These are phyloP conservation scores for Barnardius zonarius DNA, from an alignment of 2,113 vertebrate species.

Conservation along the genomic window DNA sequence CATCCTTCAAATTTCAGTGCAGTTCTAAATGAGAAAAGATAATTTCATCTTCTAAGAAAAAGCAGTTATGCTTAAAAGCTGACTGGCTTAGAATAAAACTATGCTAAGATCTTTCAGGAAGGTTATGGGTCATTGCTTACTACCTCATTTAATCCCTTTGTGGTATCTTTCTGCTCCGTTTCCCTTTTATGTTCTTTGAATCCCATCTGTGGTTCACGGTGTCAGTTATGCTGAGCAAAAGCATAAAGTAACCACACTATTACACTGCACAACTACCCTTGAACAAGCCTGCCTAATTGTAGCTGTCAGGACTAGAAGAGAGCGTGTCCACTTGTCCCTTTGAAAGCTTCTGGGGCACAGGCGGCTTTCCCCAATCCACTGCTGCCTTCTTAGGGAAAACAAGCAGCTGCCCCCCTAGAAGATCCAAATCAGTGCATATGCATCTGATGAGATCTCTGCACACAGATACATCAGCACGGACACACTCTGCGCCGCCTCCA, in stretches of 20 bases:
- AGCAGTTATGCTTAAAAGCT: constrained; percentile 21
- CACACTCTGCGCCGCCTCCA: not conserved
- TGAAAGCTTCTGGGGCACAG: not conserved
- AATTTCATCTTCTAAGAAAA: not conserved
- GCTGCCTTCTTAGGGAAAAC: not conserved
- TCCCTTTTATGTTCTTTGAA: constrained; percentile 30
- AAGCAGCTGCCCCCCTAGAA: not conserved
- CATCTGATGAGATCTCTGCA: fast-evolving
- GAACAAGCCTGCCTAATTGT: not conserved
- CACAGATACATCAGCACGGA: not conserved
- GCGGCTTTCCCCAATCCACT: not conserved
- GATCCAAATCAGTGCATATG: fast-evolving
- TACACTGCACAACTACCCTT: not conserved
- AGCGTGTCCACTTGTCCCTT: not conserved
- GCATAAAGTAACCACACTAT: not conserved
- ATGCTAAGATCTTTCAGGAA: constrained; percentile 4
- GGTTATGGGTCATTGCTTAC: constrained; percentile 67
- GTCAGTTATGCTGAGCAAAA: not conserved
- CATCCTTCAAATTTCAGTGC: not conserved
- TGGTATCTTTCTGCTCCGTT: constrained; percentile 68
- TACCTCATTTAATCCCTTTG: constrained; percentile 66
- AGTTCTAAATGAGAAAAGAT: not conserved
- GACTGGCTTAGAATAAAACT: constrained; percentile 40
- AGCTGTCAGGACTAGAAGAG: not conserved
- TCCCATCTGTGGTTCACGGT: not conserved